phyloP scores from a whole-genome alignment of 2,113 vertebrate genomes.

The Brachirus orientalis region DNA sequence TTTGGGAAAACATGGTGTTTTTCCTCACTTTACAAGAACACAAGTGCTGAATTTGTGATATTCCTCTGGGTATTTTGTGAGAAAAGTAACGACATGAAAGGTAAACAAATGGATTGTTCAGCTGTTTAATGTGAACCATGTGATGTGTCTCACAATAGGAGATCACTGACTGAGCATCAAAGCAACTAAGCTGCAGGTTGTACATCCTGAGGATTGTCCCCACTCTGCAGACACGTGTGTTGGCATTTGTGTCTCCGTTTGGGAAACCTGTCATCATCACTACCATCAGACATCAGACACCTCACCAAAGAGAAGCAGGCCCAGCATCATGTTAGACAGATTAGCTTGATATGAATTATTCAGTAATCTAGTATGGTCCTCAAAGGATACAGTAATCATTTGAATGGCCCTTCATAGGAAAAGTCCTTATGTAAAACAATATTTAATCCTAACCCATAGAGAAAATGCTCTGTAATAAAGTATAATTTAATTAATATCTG shows the following conservation, averaged over 20 bases:
- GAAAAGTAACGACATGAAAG: not conserved
- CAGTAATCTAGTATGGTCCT: not conserved
- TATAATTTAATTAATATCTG: no score
- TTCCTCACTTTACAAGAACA: not conserved
- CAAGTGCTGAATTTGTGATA: not conserved
- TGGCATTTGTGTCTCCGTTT: no score
- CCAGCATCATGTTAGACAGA: no score
- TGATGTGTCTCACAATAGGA: not conserved
- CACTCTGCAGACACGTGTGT: no score
- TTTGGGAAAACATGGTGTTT: no score
- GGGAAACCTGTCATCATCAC: not conserved
- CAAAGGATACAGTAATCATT: not conserved
- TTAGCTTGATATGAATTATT: not conserved
- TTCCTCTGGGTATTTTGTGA: not conserved
- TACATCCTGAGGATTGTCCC: no score
- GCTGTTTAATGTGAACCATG: not conserved
- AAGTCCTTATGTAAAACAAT: not conserved
- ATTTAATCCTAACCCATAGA: no score
- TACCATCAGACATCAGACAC: not conserved
- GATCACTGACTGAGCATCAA: no score
- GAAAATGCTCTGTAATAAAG: no score
- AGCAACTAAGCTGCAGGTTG: no score
- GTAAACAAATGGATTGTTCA: not conserved
- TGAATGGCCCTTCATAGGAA: not conserved
- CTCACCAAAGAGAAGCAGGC: no score